Percentiles rank a stretch among this genome's conserved stretches.
Evolutionary conservation across 2,797 vertebrate genomes (phyloP).

Genomic region (Basileuterus tristriatus): DNA sequence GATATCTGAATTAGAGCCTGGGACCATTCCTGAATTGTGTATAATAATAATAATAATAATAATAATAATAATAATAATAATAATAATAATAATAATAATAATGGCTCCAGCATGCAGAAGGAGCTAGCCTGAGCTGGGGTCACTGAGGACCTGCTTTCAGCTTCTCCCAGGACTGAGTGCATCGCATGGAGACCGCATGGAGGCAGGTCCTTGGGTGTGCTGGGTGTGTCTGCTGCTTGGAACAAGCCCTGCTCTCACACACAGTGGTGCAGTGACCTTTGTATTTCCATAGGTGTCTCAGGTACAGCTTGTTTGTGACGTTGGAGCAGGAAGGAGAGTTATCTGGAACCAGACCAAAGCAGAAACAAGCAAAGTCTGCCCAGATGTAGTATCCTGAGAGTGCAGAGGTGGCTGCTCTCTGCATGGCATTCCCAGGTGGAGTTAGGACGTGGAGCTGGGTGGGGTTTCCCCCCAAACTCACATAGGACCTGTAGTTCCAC

Average conservation of each 20-base stretch:
- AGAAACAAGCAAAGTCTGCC: not conserved
- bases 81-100: too few species aligned
- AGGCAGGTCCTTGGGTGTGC: not conserved
- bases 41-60: too few species aligned
- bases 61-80: too few species aligned
- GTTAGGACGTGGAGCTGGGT: not conserved
- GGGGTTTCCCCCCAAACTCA: not conserved
- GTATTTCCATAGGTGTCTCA: conserved; percentile 32
- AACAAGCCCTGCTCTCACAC: not conserved
- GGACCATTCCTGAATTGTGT: not conserved
- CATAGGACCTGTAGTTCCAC: not conserved
- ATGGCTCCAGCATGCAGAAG: not conserved
- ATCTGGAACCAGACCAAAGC: not conserved
- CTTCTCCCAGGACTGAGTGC: not conserved
- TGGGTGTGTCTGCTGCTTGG: not conserved
- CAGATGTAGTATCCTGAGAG: not conserved
- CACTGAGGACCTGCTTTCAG: not conserved
- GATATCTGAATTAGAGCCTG: not conserved
- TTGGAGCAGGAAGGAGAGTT: not conserved
- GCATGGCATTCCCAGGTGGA: not conserved
- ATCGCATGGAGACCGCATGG: not conserved
- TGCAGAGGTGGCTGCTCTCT: not conserved
- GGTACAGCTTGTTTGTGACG: not conserved
- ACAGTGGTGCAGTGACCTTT: not conserved
- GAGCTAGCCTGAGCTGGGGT: not conserved